Conservation (phyloP, 2,888 invertebrate genomes). For the Drosophila colorata region DNA sequence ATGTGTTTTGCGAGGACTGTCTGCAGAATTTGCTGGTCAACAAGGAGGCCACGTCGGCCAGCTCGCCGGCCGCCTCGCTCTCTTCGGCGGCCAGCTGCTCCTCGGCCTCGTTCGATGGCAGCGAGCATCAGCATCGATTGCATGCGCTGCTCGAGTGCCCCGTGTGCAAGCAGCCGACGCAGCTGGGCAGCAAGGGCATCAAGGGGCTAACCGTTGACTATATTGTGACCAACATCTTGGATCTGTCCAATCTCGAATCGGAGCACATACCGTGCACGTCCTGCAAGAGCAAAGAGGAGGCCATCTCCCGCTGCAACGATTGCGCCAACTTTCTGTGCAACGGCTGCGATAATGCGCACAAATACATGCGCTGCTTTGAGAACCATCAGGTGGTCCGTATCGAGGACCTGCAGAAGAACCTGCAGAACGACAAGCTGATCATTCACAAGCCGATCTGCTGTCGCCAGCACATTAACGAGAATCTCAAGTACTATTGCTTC, state of each 20-base stretch:
- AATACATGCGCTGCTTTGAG: slow-evolving; percentile 98
- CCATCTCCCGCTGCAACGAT: slow-evolving; percentile 96
- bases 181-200: slow-evolving; percentile 91
- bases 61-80: slow-evolving; percentile 74
- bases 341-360: slow-evolving; percentile 97
- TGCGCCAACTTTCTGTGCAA: slow-evolving; percentile 97
- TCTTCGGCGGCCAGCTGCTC: slow-evolving; percentile 86
- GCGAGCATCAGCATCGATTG: slow-evolving; percentile 58
- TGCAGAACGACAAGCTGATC: slow-evolving; percentile 89
- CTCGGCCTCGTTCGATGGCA: slow-evolving; percentile 74
- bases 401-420: slow-evolving; percentile 92
- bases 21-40: slow-evolving; percentile 92
- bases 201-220: slow-evolving; percentile 94
- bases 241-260: slow-evolving; percentile 91
- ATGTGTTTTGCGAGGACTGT: slow-evolving; percentile 97
- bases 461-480: slow-evolving; percentile 92
- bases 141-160: slow-evolving; percentile 88
- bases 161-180: slow-evolving; percentile 94
- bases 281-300: slow-evolving; percentile 97
- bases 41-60: slow-evolving; percentile 87
- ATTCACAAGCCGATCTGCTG: slow-evolving; percentile 96
- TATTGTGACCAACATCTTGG: slow-evolving; percentile 93
- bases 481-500: slow-evolving; percentile 94
- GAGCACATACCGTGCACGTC: slow-evolving; percentile 93
- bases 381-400: slow-evolving; percentile 96